Percentiles rank a stretch among this genome's conserved stretches.
Conservation (phyloP, 1,140 invertebrate species). For the Drusus annulatus region DNA sequence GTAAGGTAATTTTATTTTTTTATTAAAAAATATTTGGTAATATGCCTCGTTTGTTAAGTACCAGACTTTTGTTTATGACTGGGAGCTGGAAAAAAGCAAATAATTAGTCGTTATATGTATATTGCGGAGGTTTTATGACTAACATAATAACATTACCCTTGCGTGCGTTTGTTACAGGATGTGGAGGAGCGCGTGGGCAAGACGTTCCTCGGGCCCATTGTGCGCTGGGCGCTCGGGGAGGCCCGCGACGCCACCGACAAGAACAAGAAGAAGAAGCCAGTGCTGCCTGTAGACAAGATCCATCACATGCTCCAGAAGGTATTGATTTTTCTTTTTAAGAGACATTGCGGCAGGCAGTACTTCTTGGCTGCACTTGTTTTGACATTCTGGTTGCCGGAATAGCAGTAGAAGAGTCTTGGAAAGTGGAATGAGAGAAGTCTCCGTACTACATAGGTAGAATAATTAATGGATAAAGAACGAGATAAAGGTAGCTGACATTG, state of each 20-base stretch:
- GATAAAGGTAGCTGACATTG: no score
- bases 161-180: slow-evolving; percentile 74
- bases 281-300: slow-evolving; percentile 92
- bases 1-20: no score
- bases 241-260: slow-evolving; percentile 88
- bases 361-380: not conserved
- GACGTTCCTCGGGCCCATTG: slow-evolving; percentile 94
- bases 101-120: no score
- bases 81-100: no score
- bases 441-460: no score
- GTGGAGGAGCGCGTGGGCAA: slow-evolving; percentile 93
- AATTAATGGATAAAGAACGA: no score
- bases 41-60: no score
- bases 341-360: no score
- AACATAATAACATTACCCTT: not conserved
- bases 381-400: not conserved
- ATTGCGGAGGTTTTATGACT: no score
- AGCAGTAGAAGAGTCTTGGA: not conserved
- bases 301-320: slow-evolving; percentile 93
- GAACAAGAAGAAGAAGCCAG: slow-evolving; percentile 85
- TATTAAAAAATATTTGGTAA: no score
- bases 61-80: no score
- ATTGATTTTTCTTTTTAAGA: slow-evolving; percentile 47
- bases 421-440: no score
- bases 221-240: slow-evolving; percentile 92